Base-by-base conservation (phyloP, 2,797 vertebrate species). In the Mallotus villosus region DNA sequence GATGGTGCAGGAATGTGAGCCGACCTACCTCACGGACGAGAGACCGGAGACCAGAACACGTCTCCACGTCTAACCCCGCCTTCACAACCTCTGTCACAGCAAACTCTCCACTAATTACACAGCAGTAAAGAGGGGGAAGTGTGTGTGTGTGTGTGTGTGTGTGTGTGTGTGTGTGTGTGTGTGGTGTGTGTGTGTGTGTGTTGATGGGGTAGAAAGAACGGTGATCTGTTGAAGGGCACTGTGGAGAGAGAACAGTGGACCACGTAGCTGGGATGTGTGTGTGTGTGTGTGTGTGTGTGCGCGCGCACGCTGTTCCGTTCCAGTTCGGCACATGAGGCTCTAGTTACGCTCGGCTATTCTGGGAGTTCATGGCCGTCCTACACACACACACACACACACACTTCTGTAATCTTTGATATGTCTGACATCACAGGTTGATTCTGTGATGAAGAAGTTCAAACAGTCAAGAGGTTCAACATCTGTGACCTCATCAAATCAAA, bases 321-420 rank as follows among this genome's bases (percentile, higher is more conserved):
- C 71, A 67, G 73, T 7, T 3, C 34, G 21, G 74, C 68, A 68
- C 81, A 79, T 22, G 16, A 63, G 81, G 78, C 70, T 87, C 84
- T 74, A 60, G 81, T 89, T 90, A 87, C 85, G 74, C 69, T 73
- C 75, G 51, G 67, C 70, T 81, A 81, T 81, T 81, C 63, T 73
- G 68, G 70, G 78, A 77, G 70, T 27, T 49, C 66, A 55, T 7
- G 51, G 8, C 21, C 24, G 34, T 6, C 64, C 21, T 24, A 1
- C 11, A 24, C 37, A 49, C 34, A 41, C 34, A 46, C 32, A 46
- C 63, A 41, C 63, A 65, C 67, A n/a, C 27, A 75, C 74, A 74
- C n/a, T 29, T 29, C 34, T 8, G 34, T 37, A 2, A 37, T 5
- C 34, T 37, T 37, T 1, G 3, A 37, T 37, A 5, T 37, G 4